A percentile compares a stretch with the other conserved stretches of the same genome.
phyloP scores from a whole-genome alignment of 2,797 vertebrate species.

The Scyliorhinus canicula region DNA sequence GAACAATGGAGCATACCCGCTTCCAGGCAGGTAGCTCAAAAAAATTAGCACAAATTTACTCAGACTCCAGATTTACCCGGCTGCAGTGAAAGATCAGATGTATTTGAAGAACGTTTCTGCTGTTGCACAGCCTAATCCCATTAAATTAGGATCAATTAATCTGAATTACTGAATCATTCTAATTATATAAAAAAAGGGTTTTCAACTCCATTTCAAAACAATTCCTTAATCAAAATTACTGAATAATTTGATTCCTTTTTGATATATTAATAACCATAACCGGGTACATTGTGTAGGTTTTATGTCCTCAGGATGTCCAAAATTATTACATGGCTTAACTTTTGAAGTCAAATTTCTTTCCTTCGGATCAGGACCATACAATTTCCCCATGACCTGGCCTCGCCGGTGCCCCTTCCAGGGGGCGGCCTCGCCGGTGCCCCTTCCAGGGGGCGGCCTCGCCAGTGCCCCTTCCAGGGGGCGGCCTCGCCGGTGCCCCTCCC shows the following conservation, averaged over 20 bases:
- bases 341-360: no score
- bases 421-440: no score
- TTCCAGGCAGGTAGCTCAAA: not conserved
- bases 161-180: not conserved
- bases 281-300: not conserved
- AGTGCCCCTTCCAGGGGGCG: no score
- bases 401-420: no score
- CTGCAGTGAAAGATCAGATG: not conserved
- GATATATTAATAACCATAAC: not conserved
- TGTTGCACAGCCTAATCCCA: not conserved
- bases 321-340: not conserved
- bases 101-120: not conserved
- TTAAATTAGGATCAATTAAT: not conserved
- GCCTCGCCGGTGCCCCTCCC: no score
- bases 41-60: not conserved
- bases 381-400: no score
- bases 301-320: not conserved
- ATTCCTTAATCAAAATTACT: not conserved
- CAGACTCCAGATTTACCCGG: not conserved
- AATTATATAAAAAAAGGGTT: not conserved
- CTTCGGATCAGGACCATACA: no score
- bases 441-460: no score
- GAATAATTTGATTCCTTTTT: not conserved
- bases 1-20: not conserved
- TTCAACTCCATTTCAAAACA: not conserved